Percentiles rank a stretch among this genome's conserved stretches.
Evolutionary conservation across 2,113 vertebrate species (phyloP).

Genomic region (Herpetotheres cachinnans): DNA sequence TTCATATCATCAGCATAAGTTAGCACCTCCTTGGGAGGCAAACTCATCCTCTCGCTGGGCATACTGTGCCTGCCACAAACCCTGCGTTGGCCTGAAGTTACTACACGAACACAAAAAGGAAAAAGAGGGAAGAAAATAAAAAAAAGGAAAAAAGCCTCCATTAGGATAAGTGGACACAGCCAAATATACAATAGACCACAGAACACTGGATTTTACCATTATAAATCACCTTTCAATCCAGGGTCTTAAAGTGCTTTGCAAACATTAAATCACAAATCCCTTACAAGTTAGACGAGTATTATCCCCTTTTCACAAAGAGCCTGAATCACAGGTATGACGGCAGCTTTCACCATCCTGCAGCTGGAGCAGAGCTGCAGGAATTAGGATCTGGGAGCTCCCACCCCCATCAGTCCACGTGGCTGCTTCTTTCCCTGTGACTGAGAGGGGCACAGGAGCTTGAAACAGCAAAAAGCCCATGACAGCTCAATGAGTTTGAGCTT

Average conservation of each 20-base stretch:
- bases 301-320: not conserved
- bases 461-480: not conserved
- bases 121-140: fast-evolving
- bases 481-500: not conserved
- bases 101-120: not conserved
- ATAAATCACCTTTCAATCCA: constrained; percentile 55
- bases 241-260: constrained; percentile 52
- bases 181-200: not conserved
- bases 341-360: not conserved
- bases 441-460: not conserved
- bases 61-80: not conserved
- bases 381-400: not conserved
- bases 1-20: constrained; percentile 13
- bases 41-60: not conserved
- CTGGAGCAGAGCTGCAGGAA: not conserved
- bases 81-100: not conserved
- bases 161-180: constrained; percentile 6
- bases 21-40: constrained; percentile 24
- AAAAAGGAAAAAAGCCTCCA: not conserved
- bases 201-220: constrained; percentile 32
- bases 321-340: not conserved
- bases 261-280: constrained; percentile 56
- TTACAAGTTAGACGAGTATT: not conserved
- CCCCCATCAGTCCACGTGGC: fast-evolving
- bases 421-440: fast-evolving